phyloP scores from a whole-genome alignment of 2,797 vertebrate species.

The Monodelphis domestica region DNA sequence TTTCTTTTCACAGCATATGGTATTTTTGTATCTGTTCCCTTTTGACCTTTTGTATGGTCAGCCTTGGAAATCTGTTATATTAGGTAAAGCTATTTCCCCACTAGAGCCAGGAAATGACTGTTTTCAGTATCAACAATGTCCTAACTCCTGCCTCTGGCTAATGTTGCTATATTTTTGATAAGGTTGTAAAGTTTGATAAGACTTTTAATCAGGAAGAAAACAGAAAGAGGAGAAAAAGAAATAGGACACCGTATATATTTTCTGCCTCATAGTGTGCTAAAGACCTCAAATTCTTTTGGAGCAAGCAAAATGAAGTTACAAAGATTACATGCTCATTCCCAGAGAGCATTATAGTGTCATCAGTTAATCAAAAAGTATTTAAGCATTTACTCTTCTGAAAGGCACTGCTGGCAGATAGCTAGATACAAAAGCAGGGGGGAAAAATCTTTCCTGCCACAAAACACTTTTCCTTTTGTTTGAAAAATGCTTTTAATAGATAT shows the following conservation, averaged over 20 bases:
- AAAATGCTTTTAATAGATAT: neutral
- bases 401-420: neutral
- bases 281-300: neutral
- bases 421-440: neutral
- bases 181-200: neutral
- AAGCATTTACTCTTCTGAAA: neutral
- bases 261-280: neutral
- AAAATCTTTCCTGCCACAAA: neutral
- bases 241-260: neutral
- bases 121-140: neutral
- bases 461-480: neutral
- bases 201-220: neutral
- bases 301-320: neutral
- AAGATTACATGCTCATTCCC: neutral
- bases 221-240: neutral
- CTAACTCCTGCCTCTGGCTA: neutral
- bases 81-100: neutral
- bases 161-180: neutral
- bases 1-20: neutral
- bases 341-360: neutral
- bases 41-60: neutral
- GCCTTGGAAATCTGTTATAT: neutral
- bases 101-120: conserved; percentile 1
- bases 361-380: neutral
- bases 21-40: neutral